Base-by-base conservation (phyloP, 2,888 invertebrate species). In the Drosophila neotestacea region DNA sequence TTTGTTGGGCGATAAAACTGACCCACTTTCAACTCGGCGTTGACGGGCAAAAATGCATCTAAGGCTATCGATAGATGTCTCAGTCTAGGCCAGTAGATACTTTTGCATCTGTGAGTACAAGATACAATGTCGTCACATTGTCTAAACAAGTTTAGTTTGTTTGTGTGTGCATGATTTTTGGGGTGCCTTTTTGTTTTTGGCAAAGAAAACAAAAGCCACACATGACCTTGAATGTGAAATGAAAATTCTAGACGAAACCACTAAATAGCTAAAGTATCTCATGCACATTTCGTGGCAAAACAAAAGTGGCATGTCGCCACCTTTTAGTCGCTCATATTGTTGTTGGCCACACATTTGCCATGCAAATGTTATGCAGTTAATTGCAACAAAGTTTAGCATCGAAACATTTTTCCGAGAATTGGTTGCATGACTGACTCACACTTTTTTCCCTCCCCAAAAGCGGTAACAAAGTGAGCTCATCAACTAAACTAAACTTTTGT, bases 1-100 rank as follows among this genome's bases (percentile, higher is more conserved):
- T 22, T 22, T 34, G 44, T 59, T 65, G 64, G 50, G 73, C 81
- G 85, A 89, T 90, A 84, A 88, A 85, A 86, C 76, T 90, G 85
- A 86, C 85, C 85, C 89, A 86, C 79, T 90, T 85, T 66, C 59
- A 47, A 58, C 30, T 54, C 39, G 38, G 39, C 67, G 55, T 46
- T 63, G 41, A 52, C 32, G 44, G 50, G 50, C 54, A 46, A 54
- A 60, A 67, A 52, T 70, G 66, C 73, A 67, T 39, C 39, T 54
- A 68, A 78, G 63, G 80, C 76, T 76, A 70, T 32, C 59, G 55
- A 47, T 69, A 74, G 61, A 54, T 36, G 44, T 28, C 27, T 38
- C 44, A 32, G 28, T 56, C 27, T 81, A 81, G 81, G 77, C 77
- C 78, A 77, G 78, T 63, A 50, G 70, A 47, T 70, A 50, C 47